phyloP scores from a whole-genome alignment of 2,113 vertebrate species.

The Delphinus delphis region DNA sequence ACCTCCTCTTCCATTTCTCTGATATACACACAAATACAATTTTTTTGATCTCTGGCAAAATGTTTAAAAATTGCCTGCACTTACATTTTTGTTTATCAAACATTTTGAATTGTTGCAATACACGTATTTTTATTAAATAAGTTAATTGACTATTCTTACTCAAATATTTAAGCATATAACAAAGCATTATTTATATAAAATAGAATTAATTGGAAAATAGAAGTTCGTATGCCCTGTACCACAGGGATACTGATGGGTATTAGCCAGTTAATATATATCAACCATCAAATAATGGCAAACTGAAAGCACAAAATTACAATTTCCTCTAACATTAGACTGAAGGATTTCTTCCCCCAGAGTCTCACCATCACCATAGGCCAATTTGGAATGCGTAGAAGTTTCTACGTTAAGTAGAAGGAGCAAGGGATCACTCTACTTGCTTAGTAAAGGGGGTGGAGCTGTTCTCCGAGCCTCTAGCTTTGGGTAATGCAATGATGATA shows the following conservation, averaged over 20 bases:
- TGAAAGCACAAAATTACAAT: not conserved
- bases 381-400: not conserved
- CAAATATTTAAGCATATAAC: not conserved
- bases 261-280: not conserved
- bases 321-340: not conserved
- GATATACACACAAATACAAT: not conserved
- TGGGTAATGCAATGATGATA: not conserved
- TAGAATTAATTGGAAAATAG: not conserved
- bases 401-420: not conserved
- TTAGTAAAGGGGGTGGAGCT: not conserved
- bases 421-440: accelerated
- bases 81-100: not conserved
- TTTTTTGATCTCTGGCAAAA: not conserved
- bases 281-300: not conserved
- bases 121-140: not conserved
- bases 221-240: not conserved
- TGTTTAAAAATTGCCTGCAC: not conserved
- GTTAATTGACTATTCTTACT: not conserved
- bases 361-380: not conserved
- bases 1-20: not conserved
- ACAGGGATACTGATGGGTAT: not conserved
- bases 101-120: not conserved
- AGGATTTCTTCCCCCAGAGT: not conserved
- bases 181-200: not conserved
- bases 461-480: not conserved